Evolutionary conservation across 2,888 invertebrate genomes (phyloP).

Genomic region (Diloba caeruleocephala): DNA sequence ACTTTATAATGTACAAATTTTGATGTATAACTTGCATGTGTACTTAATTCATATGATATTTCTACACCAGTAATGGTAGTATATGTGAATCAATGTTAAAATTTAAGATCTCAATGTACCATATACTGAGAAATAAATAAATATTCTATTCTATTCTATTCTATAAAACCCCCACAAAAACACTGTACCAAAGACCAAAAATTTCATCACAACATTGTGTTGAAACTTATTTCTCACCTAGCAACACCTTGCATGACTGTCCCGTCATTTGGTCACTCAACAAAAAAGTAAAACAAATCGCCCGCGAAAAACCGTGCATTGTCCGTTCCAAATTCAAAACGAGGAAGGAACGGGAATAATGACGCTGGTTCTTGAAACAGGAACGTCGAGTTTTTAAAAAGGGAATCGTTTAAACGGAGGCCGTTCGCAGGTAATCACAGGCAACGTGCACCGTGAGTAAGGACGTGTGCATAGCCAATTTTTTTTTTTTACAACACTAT

Average conservation of each 20-base stretch:
- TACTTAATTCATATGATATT: too few relatives aligned
- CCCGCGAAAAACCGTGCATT: constrained; percentile 77
- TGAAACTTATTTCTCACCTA: constrained; percentile 19
- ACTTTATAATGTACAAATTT: too few relatives aligned
- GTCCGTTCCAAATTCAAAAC: constrained; percentile 85
- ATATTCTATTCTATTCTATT: too few relatives aligned
- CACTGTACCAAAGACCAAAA: too few relatives aligned
- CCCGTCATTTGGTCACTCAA: constrained; percentile 72
- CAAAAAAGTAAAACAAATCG: constrained; percentile 61
- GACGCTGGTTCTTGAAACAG: constrained; percentile 83
- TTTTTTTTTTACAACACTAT: not conserved
- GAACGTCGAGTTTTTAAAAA: constrained; percentile 86
- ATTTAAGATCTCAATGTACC: too few relatives aligned
- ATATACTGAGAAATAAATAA: too few relatives aligned
- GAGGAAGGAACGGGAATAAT: constrained; percentile 86
- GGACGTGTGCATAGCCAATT: constrained; percentile 58
- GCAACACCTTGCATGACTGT: constrained; percentile 74
- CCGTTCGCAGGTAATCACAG: constrained; percentile 87
- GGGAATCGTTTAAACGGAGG: constrained; percentile 86
- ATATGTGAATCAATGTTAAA: too few relatives aligned
- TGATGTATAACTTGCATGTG: too few relatives aligned
- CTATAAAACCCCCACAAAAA: too few relatives aligned
- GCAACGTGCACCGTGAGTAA: constrained; percentile 75
- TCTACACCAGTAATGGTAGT: too few relatives aligned
- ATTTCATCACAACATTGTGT: too few relatives aligned